phyloP scores from a whole-genome alignment of 2,888 invertebrate species.

The Drosophila austrosaltans region DNA sequence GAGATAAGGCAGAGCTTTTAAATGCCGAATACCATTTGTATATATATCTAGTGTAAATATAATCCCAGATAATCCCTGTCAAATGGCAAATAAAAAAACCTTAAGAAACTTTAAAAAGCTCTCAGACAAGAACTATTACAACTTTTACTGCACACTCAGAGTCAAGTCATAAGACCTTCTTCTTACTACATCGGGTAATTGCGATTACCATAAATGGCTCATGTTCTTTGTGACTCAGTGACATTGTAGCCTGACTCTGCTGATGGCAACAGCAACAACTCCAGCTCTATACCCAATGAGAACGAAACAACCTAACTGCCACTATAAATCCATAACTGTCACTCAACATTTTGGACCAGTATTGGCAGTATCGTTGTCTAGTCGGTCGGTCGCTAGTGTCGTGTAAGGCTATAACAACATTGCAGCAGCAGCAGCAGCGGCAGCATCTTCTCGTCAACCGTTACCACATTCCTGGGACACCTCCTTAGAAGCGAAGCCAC shows the following conservation, averaged over 20 bases:
- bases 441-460: conserved; percentile 47
- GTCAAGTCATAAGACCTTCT: conserved; percentile 22
- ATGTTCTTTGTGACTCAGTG: conserved; percentile 64
- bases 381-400: conserved; percentile 23
- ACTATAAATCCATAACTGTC: conserved; percentile 79
- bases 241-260: conserved; percentile 66
- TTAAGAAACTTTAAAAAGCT: conserved; percentile 55
- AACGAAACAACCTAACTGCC: conserved; percentile 56
- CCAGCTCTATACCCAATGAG: conserved; percentile 15
- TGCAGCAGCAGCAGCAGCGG: conserved; percentile 29
- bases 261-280: conserved; percentile 26
- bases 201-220: conserved; percentile 69
- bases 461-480: conserved; percentile 71
- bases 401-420: conserved; percentile 72
- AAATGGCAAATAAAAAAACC: conserved; percentile 57
- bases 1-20: conserved; percentile 4
- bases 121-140: conserved; percentile 36
- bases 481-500: conserved; percentile 41
- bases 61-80: conserved; percentile 38
- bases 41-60: background rate
- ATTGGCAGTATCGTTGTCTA: conserved; percentile 58
- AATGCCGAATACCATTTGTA: background rate
- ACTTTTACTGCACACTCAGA: conserved; percentile 45
- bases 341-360: conserved; percentile 72
- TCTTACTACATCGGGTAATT: conserved; percentile 49